Conservation (phyloP, 2,113 vertebrate genomes). For the Crotalus viridis region DNA sequence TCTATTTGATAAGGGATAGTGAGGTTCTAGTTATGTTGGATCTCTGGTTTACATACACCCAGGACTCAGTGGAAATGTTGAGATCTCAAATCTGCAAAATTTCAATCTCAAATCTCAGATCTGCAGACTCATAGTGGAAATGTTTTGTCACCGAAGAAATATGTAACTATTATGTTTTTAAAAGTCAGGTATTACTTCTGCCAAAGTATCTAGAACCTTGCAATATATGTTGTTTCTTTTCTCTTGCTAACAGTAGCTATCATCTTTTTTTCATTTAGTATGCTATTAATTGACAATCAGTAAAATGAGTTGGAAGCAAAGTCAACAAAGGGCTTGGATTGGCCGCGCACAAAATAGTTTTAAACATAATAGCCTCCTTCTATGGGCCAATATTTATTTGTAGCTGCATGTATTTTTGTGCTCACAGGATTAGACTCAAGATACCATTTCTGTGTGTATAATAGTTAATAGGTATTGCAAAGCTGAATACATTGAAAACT, state of each 20-base stretch:
- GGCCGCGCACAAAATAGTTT: neutral
- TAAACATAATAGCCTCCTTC: neutral
- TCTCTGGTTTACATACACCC: neutral
- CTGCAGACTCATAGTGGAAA: neutral
- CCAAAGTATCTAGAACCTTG: neutral
- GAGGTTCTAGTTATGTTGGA: neutral
- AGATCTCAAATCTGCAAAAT: neutral
- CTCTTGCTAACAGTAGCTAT: neutral
- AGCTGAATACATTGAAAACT: neutral
- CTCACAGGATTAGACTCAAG: neutral
- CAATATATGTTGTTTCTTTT: neutral
- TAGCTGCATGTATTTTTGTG: neutral
- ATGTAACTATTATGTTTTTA: neutral
- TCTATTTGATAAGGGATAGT: neutral
- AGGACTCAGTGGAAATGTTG: neutral
- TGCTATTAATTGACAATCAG: neutral
- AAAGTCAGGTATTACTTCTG: neutral
- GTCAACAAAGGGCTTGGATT: neutral
- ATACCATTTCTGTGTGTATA: neutral
- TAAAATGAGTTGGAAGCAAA: neutral
- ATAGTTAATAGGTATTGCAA: neutral
- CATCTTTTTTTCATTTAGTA: neutral
- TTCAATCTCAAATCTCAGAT: neutral
- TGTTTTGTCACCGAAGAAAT: neutral
- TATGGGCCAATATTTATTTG: neutral